phyloP scores from a whole-genome alignment of 2,888 invertebrate species.

The Bruchidius siliquastri region DNA sequence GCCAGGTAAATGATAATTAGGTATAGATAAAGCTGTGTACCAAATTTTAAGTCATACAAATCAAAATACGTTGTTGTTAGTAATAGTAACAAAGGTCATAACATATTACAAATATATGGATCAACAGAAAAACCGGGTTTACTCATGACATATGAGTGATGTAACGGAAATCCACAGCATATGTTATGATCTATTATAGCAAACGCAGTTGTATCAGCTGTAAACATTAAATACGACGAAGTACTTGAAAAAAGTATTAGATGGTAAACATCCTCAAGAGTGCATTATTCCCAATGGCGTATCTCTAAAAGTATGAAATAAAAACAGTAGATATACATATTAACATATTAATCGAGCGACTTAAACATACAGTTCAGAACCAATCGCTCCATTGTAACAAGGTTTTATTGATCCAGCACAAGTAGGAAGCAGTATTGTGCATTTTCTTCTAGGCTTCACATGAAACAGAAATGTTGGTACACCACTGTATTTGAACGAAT shows the following conservation, averaged over 20 bases:
- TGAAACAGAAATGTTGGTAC: no score
- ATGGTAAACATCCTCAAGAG: background rate
- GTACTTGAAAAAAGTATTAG: background rate
- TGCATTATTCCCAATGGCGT: background rate
- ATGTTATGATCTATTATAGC: background rate
- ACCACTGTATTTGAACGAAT: no score
- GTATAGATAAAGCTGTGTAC: no score
- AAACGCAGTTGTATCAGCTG: background rate
- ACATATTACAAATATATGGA: background rate
- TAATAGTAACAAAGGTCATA: no score
- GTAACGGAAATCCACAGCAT: background rate
- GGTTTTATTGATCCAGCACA: no score
- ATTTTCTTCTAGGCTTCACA: no score
- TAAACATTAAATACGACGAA: background rate
- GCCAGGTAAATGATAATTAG: no score
- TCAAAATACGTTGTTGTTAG: no score
- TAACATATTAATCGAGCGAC: background rate
- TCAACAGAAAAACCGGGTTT: background rate
- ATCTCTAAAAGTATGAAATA: background rate
- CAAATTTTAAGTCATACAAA: no score
- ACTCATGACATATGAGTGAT: background rate
- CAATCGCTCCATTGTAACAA: no score
- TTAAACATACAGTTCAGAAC: background rate
- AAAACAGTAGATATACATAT: background rate
- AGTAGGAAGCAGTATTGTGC: no score